Evolutionary conservation across 2,888 invertebrate species (phyloP), one percentile per base, ranked within the genome.

Genomic region (Gerris lacustris): DNA sequence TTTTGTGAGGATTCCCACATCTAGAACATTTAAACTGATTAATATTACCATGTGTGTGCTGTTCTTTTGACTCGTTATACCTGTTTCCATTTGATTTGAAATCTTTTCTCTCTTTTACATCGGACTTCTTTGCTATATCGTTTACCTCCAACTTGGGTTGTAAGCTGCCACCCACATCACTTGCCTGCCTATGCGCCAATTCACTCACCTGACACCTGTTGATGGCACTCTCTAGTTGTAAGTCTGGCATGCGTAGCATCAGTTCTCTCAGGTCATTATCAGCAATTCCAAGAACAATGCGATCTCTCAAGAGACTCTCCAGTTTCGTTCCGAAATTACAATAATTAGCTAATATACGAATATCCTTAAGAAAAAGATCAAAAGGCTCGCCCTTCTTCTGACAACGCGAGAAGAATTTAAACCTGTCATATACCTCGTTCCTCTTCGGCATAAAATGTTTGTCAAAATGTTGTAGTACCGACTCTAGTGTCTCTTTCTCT

Each of bases 321-420:
- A 73, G 70, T 69, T 71, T 72, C 55, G 77, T 72, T 45, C 68
- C 68, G 73, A 77, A 77, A 43, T 74, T 74, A 69, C 76, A 77
- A n/a, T 70, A 71, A 72, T 78, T 76, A 9, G 75, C 73, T 31
- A 76, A 72, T 67, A 75, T 75, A 72, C 73, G 76, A 64, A 77
- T 63, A 62, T 78, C 76, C 5, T 76, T 75, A 55, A 77, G 67
- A 73, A 78, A 78, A 47, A 71, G 72, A 68, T 77, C 77, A 72
- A 78, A 77, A 31, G 66, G 69, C 73, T 77, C 77, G n/a, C 75
- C 75, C 69, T 76, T 75, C 64, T 72, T 73, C 71, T 78, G 77
- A 6, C 15, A 11, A 11, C 55, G 55, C 9, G 11, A 11, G 15
- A 55, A 55, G 31, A 69, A 69, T 63, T 69, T 69, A 44, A 62